phyloP scores from a whole-genome alignment of 2,797 vertebrate genomes.

The Stomatorhinus walkeri region DNA sequence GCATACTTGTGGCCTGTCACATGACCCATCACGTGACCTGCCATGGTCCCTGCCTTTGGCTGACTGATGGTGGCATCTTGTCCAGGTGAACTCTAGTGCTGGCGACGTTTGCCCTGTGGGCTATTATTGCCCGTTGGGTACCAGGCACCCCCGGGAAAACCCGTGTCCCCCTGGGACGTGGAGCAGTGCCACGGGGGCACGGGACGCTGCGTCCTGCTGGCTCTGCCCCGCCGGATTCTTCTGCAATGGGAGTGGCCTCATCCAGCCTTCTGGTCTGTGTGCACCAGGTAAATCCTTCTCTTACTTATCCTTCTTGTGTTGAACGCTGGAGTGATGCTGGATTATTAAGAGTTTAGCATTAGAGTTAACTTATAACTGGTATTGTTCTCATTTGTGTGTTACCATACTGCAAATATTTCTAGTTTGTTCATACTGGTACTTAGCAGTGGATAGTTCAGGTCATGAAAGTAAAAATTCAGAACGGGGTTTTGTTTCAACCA shows the following conservation, averaged over 20 bases:
- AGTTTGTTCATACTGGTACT: background rate
- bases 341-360: background rate
- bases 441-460: background rate
- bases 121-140: constrained; percentile 71
- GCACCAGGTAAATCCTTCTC: constrained; percentile 52
- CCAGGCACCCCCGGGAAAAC: constrained; percentile 55
- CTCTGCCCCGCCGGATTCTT: constrained; percentile 70
- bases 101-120: constrained; percentile 73
- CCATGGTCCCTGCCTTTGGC: background rate
- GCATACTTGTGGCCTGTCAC: background rate
- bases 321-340: background rate
- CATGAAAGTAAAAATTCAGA: background rate
- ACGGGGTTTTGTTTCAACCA: background rate
- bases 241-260: constrained; percentile 68
- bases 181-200: constrained; percentile 65
- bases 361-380: background rate
- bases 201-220: constrained; percentile 61
- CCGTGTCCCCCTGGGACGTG: constrained; percentile 77
- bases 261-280: constrained; percentile 64
- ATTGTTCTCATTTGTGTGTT: background rate
- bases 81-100: constrained; percentile 62
- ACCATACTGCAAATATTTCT: background rate
- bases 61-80: background rate
- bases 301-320: background rate
- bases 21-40: background rate